Evolutionary conservation across 2,888 invertebrate genomes (phyloP).

Genomic region (Atherix ibis): DNA sequence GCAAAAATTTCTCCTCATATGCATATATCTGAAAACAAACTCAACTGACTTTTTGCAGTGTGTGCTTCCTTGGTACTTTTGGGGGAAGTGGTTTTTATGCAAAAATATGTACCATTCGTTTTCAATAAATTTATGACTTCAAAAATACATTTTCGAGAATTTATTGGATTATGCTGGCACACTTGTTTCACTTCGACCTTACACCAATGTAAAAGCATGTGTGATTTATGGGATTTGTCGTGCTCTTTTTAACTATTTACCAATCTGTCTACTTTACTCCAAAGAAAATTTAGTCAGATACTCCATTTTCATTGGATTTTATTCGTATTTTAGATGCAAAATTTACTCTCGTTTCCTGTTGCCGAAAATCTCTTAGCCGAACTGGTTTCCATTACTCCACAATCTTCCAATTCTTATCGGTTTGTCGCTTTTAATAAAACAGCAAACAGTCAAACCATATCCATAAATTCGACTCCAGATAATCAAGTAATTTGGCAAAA

Average conservation of each 20-base stretch:
- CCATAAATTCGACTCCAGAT: conserved; percentile 10
- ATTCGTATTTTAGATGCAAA: no score
- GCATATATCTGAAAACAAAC: conserved; percentile 3
- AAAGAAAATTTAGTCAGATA: no score
- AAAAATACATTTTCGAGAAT: conserved; percentile 9
- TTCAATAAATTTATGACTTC: conserved; percentile 11
- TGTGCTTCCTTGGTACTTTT: no score
- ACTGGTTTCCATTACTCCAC: no score
- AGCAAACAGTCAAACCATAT: conserved; percentile 7
- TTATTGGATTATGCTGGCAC: conserved; percentile 10
- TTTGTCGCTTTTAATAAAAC: conserved; percentile 11
- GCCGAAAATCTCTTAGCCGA: no score
- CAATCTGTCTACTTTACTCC: no score
- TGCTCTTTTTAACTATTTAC: no score
- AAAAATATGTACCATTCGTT: conserved; percentile 6
- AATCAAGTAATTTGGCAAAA: conserved; percentile 11
- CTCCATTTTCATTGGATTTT: no score
- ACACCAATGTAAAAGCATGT: conserved; percentile 7
- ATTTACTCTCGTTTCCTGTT: no score
- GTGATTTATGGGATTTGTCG: conserved; percentile 12
- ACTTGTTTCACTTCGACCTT: conserved; percentile 5
- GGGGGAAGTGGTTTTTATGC: no score
- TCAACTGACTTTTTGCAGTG: no score
- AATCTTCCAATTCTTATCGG: conserved; percentile 2
- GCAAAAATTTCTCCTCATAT: no score